Base-by-base conservation (phyloP, 2,888 invertebrate species). In the Chrysolina haemoptera region DNA sequence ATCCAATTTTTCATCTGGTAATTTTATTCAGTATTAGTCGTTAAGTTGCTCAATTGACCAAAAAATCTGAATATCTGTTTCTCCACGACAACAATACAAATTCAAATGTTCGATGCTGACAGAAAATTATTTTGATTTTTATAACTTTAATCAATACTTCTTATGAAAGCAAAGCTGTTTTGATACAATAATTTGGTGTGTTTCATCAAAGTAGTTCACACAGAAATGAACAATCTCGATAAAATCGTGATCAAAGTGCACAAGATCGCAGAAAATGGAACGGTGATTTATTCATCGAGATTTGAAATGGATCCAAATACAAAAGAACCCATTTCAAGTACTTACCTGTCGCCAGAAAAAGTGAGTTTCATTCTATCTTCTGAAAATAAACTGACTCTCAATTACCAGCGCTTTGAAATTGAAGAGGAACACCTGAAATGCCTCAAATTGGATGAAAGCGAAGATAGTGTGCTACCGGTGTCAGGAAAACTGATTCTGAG, bases 211-310 rank as follows among this genome's bases (percentile, higher is more conserved):
- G 85, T 76, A 80, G 84, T 83, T 84, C 78, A 80, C 78, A 59
- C 27, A 80, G 82, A 79, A 76, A 84, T 85, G 84, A 83, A 82
- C 78, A 82, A 79, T 76, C 77, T 81, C 71, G 84, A 85, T 81
- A 83, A 83, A 77, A 82, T 82, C 77, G 81, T 83, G 77, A 79
- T 86, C 72, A 85, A 85, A 73, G 81, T 87, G 53, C 83, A 85
- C 76, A 82, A 77, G 68, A 81, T 85, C 35, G 74, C 75, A 68
- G 78, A 83, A 41, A 83, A 85, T 76, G 84, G 84, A 55, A 77
- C 75, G 22, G 77, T 82, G 53, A 79, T 79, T 71, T 83, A 84
- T 41, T 82, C 73, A 9, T 43, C 77, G 46, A 69, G 73, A 62
- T 77, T 85, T 69, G 85, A 85, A 79, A 79, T 83, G 70, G 86